These are phyloP conservation scores for Hormiphora californensis DNA, from an alignment of 37 sponge, comb jelly and placozoan genomes.

Conservation along the genomic window DNA sequence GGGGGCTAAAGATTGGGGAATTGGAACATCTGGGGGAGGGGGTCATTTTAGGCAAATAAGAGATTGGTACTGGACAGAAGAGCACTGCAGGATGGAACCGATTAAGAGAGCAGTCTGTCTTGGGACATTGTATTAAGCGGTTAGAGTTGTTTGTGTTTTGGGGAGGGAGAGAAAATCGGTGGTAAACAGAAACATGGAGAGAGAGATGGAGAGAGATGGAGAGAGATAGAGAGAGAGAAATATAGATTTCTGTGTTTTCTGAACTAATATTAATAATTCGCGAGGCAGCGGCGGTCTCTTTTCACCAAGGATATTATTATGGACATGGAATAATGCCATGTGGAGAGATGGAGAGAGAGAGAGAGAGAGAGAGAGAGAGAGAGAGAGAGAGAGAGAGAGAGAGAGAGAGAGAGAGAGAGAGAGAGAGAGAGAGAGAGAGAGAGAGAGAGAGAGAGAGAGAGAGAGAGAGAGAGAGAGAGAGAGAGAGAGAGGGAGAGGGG, in stretches of 20 bases:
- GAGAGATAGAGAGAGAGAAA: too few species aligned
- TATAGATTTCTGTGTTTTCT: too few species aligned
- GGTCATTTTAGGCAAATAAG: neutral
- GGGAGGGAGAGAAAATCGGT: too few species aligned
- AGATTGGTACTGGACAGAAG: neutral
- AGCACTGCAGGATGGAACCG: neutral
- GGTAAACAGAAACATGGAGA: too few species aligned
- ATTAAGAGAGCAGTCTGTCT: neutral
- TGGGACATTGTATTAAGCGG: too few species aligned
- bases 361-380: neutral
- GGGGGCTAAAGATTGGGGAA: neutral
- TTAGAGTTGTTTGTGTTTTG: too few species aligned
- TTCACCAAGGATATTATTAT: too few species aligned
- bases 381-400: slow-evolving; percentile 43
- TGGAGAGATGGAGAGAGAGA: neutral
- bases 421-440: neutral
- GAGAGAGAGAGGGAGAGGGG: too few species aligned
- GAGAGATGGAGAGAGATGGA: too few species aligned
- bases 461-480: neutral
- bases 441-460: neutral
- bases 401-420: neutral
- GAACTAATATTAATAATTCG: too few species aligned
- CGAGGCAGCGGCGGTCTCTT: too few species aligned
- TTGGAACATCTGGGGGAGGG: neutral
- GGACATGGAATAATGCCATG: too few species aligned